A percentile compares a stretch with the other conserved stretches of the same genome.
These are phyloP conservation scores for Ips nitidus DNA, from an alignment of 1,140 invertebrate species.

Conservation along the genomic window DNA sequence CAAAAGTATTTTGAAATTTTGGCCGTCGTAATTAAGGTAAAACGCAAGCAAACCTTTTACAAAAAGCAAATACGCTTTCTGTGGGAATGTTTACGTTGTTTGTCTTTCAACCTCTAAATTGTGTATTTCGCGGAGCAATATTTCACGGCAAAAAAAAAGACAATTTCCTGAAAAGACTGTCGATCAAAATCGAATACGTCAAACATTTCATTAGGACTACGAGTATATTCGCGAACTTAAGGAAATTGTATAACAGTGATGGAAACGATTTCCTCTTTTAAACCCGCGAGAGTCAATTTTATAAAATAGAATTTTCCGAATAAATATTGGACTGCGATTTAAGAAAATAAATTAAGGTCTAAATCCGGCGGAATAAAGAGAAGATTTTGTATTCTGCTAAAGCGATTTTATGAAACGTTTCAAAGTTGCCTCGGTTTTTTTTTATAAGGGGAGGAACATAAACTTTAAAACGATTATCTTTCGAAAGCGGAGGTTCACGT, in stretches of 20 bases:
- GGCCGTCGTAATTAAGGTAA: neutral
- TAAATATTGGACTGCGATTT: slow-evolving; percentile 21
- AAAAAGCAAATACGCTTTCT: neutral
- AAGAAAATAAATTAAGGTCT: slow-evolving; percentile 21
- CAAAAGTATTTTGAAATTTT: too few species aligned
- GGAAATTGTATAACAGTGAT: slow-evolving; percentile 15
- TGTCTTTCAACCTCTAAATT: neutral
- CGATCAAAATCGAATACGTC: slow-evolving; percentile 12
- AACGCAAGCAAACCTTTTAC: neutral
- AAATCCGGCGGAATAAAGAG: slow-evolving; percentile 14
- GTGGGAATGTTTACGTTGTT: neutral
- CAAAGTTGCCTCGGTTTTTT: slow-evolving; percentile 9
- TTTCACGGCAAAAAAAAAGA: neutral
- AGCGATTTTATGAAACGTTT: slow-evolving; percentile 19
- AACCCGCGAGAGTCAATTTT: slow-evolving; percentile 20
- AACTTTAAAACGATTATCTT: slow-evolving; percentile 14
- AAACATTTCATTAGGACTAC: slow-evolving; percentile 12
- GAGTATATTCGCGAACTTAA: slow-evolving; percentile 8
- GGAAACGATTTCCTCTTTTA: slow-evolving; percentile 7
- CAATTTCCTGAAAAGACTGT: slow-evolving; percentile 13
- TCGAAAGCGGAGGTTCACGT: neutral
- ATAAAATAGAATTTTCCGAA: slow-evolving; percentile 24
- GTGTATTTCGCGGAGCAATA: neutral
- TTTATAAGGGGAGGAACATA: neutral
- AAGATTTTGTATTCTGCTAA: slow-evolving; percentile 16